Evolutionary conservation across 2,797 vertebrate species (phyloP), one percentile per base, ranked within the genome.

Genomic region (Enteromius afrohamiltoni): DNA sequence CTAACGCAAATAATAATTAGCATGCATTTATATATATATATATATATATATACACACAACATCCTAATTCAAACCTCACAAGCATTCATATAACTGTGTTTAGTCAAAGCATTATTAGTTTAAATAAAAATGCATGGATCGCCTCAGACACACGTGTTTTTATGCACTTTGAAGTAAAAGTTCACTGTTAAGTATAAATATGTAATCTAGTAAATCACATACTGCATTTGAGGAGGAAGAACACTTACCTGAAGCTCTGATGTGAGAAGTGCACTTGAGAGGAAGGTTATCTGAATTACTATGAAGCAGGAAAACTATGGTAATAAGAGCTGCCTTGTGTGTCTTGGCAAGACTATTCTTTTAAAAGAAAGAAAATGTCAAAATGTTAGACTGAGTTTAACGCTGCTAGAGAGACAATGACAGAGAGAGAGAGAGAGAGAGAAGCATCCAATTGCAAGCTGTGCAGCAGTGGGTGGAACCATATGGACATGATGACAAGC

Each of bases 191-290:
- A n/a, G 19, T 26, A 10, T 65, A 37, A 37, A 62, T 17, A 29
- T 47, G 19, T 73, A 81, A 80, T 29, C 3, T 45, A 62, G 47
- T 7, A 11, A 80, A 45, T 58, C 34, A 4, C 16, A 68, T 49
- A 34, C 11, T 34, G 23, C 4, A 37, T 42, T 40, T 77, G 19
- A 73, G 17, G 7, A 67, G 34, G 6, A 51, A 55, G 34, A 58
- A 65, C 16, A 37, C 83, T 79, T 58, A 87, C 86, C 86, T 83
- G 76, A 14, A 9, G 53, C 62, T 29, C 74, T 74, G 74, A 31
- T 55, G 69, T 69, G 40, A 29, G 29, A 62, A 21, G 49, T 51
- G n/a, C 7, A 51, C 23, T n/a, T 16, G 4, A 37, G 11, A 31
- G 51, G 45, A 1, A 74, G 82, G 37, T 67, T 31, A 49, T 23